A percentile compares a stretch with the other conserved stretches of the same genome.
phyloP scores from a whole-genome alignment of 2,797 vertebrate species.

The Loris lydekkerianus region DNA sequence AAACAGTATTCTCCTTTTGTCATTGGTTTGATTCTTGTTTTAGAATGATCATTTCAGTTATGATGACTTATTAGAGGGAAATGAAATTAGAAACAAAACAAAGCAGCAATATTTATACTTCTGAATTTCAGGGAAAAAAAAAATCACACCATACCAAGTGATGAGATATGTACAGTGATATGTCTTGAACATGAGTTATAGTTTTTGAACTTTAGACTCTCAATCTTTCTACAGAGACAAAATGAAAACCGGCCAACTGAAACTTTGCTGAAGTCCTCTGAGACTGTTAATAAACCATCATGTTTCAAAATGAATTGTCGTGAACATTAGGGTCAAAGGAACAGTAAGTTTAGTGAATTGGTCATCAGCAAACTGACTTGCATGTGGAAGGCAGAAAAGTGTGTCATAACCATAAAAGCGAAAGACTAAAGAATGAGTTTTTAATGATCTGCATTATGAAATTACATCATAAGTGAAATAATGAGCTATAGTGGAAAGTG shows the following conservation, averaged over 20 bases:
- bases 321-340: not conserved
- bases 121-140: not conserved
- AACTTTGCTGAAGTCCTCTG: not conserved
- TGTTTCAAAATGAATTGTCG: not conserved
- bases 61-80: not conserved
- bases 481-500: not conserved
- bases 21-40: conserved; percentile 19
- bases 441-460: not conserved
- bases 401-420: not conserved
- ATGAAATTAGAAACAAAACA: conserved; percentile 5
- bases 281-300: not conserved
- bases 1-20: not conserved
- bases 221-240: not conserved
- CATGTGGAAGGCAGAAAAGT: not conserved
- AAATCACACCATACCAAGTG: not conserved
- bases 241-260: not conserved
- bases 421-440: not conserved
- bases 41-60: conserved; percentile 1
- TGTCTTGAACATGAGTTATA: not conserved
- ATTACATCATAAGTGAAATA: not conserved
- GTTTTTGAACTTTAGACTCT: not conserved
- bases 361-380: not conserved
- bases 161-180: not conserved
- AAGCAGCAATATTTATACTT: not conserved
- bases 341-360: not conserved